Percentiles rank a stretch among this genome's conserved stretches.
Conservation (phyloP, 2,113 vertebrate genomes). For the Mungos mungo region DNA sequence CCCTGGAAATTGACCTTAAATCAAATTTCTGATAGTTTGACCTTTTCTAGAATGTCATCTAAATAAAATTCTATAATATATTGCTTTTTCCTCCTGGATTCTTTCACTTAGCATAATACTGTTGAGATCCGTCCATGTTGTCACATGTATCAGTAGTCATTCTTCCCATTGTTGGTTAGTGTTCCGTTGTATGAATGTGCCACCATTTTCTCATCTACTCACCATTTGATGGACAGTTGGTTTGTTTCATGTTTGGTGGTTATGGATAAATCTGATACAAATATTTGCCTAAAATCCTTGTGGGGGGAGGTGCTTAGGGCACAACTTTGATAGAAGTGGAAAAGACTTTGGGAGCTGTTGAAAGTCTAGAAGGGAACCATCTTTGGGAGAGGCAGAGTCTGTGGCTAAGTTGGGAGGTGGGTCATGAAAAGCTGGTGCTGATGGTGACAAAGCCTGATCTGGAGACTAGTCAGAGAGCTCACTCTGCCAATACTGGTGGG, state of each 20-base stretch:
- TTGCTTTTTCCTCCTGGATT: neutral
- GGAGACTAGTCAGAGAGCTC: conserved; percentile 86
- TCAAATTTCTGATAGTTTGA: neutral
- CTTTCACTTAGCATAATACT: neutral
- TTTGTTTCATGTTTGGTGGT: neutral
- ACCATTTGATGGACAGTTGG: neutral
- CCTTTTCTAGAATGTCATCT: neutral
- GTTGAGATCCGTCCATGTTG: neutral
- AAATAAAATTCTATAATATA: neutral
- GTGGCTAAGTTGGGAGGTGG: neutral
- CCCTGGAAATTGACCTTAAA: neutral
- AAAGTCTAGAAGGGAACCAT: neutral
- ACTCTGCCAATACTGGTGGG: conserved; percentile 97
- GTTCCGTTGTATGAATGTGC: neutral
- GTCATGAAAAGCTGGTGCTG: neutral
- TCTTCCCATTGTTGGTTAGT: neutral
- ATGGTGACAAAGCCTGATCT: fast-evolving
- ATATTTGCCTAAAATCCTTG: neutral
- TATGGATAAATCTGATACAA: neutral
- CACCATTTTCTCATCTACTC: neutral
- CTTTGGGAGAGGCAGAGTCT: neutral
- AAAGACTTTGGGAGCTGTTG: neutral
- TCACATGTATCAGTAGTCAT: neutral
- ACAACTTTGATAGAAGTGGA: neutral
- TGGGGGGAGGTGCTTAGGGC: neutral